A percentile compares a stretch with the other conserved stretches of the same genome.
Conservation (phyloP, 2,888 invertebrate genomes). For the Orchesellides sinensis region DNA sequence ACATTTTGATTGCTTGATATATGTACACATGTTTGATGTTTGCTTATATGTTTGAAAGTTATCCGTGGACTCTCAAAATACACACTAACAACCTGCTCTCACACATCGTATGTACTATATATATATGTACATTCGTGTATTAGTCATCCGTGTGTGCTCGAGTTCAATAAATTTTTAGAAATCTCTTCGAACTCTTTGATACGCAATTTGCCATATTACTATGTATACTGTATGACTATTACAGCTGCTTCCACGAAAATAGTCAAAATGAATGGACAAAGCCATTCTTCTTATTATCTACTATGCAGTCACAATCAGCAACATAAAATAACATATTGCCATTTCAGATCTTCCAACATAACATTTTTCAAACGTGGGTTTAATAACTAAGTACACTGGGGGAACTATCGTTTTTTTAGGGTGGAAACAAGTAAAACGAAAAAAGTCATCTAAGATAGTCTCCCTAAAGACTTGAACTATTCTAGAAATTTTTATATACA, state of each 20-base stretch:
- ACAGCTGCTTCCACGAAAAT: constrained; percentile 17
- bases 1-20: too few species aligned
- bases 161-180: constrained; percentile 29
- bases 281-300: constrained; percentile 56
- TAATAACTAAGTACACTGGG: neutral
- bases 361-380: neutral
- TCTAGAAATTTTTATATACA: neutral
- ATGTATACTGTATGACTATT: neutral
- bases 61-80: too few species aligned
- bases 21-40: too few species aligned
- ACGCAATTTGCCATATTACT: constrained; percentile 1
- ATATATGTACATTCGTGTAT: neutral
- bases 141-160: neutral
- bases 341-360: constrained; percentile 5
- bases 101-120: too few species aligned
- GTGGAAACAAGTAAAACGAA: neutral
- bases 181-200: constrained; percentile 27
- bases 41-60: too few species aligned
- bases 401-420: neutral
- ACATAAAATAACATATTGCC: constrained; percentile 59
- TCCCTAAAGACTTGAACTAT: neutral
- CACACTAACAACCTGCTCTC: too few species aligned
- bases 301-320: constrained; percentile 60
- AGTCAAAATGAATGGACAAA: constrained; percentile 49
- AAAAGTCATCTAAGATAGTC: neutral